phyloP scores from a whole-genome alignment of 2,888 invertebrate genomes.

The Thymelicus acteon region DNA sequence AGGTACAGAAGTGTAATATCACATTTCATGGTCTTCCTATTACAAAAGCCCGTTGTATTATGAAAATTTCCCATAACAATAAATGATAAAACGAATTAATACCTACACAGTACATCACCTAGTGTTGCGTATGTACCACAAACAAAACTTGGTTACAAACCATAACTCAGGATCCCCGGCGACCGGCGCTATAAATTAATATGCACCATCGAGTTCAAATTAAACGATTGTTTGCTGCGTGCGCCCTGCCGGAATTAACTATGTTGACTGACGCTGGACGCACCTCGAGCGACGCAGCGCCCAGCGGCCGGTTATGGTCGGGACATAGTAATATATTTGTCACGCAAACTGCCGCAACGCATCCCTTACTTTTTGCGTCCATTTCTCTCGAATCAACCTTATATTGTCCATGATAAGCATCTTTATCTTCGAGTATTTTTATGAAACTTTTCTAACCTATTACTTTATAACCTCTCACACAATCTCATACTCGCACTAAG shows the following conservation, averaged over 20 bases:
- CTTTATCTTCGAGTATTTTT: no score
- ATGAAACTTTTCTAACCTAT: no score
- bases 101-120: no score
- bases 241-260: slow-evolving; percentile 25
- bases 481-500: no score
- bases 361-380: neutral
- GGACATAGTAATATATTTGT: neutral
- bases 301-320: neutral
- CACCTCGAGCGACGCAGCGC: neutral
- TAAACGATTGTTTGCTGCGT: slow-evolving; percentile 27
- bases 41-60: no score
- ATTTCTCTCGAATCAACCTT: neutral
- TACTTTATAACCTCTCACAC: no score
- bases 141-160: slow-evolving; percentile 16
- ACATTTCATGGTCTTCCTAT: no score
- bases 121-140: neutral
- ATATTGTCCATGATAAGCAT: no score
- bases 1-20: no score
- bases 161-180: slow-evolving; percentile 15
- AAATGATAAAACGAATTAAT: no score
- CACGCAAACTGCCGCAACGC: neutral
- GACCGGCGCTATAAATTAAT: slow-evolving; percentile 27
- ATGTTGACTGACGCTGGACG: slow-evolving; percentile 26
- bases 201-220: slow-evolving; percentile 37
- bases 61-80: no score